These are phyloP conservation scores for Chaunax sp. DNA, from an alignment of 2,797 vertebrate genomes.

Conservation along the genomic window DNA sequence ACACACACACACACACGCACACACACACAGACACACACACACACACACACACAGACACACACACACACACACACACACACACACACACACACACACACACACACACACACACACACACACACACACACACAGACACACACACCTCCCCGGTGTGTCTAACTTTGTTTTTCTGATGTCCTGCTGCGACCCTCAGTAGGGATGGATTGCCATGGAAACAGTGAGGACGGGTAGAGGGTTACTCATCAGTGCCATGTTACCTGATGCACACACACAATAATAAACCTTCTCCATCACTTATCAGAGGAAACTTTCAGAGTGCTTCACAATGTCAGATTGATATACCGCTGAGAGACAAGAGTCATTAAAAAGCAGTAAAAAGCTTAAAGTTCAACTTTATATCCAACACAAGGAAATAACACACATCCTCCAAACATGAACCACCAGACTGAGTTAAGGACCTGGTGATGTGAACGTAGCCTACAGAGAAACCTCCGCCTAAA, in stretches of 20 bases:
- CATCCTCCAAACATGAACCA: no score
- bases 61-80: constrained; percentile 3
- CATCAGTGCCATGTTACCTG: constrained; percentile 31
- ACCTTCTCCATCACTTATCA: background rate
- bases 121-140: background rate
- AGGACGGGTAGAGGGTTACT: constrained; percentile 28
- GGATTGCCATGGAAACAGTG: constrained; percentile 73
- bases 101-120: no score
- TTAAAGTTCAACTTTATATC: background rate
- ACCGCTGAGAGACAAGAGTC: background rate
- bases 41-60: constrained; percentile 17
- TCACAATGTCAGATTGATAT: background rate
- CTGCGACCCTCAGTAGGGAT: constrained; percentile 61
- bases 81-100: no score
- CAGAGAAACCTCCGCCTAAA: no score
- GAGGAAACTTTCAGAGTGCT: constrained; percentile 3
- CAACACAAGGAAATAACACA: no score
- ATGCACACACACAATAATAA: constrained; percentile 1
- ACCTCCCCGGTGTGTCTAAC: constrained; percentile 61
- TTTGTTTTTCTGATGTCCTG: constrained; percentile 75
- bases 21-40: no score
- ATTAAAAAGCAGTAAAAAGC: constrained; percentile 10
- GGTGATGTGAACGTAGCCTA: no score
- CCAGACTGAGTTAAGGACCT: no score
- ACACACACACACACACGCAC: no score